Evolutionary conservation across 1,140 invertebrate genomes (phyloP).

Genomic region (Calycopis cecrops): DNA sequence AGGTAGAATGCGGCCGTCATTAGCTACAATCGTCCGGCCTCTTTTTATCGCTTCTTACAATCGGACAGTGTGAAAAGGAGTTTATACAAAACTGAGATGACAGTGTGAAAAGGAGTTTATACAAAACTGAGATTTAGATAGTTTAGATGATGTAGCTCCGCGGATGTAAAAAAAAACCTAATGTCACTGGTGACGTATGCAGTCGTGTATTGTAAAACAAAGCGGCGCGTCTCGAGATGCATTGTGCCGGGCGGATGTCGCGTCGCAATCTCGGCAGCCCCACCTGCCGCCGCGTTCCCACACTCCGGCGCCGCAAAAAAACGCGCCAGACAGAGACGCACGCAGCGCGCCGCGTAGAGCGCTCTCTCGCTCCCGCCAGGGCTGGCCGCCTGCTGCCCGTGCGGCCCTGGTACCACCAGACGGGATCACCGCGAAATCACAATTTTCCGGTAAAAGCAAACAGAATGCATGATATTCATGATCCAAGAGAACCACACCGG

Average conservation of each 20-base stretch:
- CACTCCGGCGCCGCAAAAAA: slow-evolving; percentile 73
- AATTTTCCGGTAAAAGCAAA: slow-evolving; percentile 59
- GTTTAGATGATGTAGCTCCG: no score
- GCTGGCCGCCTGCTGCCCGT: slow-evolving; percentile 34
- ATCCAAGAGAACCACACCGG: slow-evolving; percentile 27
- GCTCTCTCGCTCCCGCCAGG: slow-evolving; percentile 49
- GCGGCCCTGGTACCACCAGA: slow-evolving; percentile 37
- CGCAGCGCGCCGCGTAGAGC: slow-evolving; percentile 34
- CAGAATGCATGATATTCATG: slow-evolving; percentile 34
- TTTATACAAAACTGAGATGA: no score
- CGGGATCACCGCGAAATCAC: slow-evolving; percentile 54
- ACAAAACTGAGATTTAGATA: no score
- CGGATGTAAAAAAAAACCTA: slow-evolving; percentile 42
- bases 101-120: no score
- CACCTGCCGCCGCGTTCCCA: slow-evolving; percentile 73
- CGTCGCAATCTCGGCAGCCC: slow-evolving; percentile 70
- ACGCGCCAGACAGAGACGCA: slow-evolving; percentile 51
- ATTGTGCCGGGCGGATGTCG: slow-evolving; percentile 72
- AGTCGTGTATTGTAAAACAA: slow-evolving; percentile 67
- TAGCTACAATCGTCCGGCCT: slow-evolving; percentile 31
- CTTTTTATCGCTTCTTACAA: slow-evolving; percentile 30
- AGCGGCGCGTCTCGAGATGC: slow-evolving; percentile 62
- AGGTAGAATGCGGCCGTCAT: slow-evolving; percentile 35
- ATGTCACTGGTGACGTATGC: slow-evolving; percentile 60
- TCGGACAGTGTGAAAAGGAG: no score